phyloP scores from a whole-genome alignment of 2,888 invertebrate genomes.

The Beris morrisii region DNA sequence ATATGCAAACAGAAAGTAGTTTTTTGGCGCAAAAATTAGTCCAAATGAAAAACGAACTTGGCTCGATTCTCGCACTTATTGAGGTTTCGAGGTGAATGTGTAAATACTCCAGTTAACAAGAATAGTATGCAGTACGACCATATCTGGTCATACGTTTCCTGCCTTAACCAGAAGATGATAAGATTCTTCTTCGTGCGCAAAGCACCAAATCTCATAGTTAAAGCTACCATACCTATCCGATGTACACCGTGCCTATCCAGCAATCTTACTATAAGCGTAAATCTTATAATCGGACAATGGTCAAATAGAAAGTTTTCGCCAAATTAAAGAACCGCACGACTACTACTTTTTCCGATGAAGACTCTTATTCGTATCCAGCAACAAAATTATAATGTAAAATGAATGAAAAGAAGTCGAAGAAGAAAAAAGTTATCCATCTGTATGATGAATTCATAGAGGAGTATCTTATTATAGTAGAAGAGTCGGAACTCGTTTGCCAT shows the following conservation, averaged over 20 bases:
- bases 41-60: no score
- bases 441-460: no score
- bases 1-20: no score
- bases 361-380: no score
- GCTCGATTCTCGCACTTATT: slow-evolving; percentile 1
- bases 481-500: slow-evolving; percentile 33
- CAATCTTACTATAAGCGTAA: neutral
- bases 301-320: slow-evolving; percentile 23
- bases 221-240: neutral
- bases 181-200: neutral
- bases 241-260: neutral
- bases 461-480: slow-evolving; percentile 14
- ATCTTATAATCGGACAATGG: neutral
- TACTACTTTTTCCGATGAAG: no score
- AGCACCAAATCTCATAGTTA: no score
- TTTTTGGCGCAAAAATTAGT: no score
- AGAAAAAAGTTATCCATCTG: no score
- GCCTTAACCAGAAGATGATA: slow-evolving; percentile 16
- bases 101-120: slow-evolving; percentile 25
- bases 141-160: slow-evolving; percentile 27
- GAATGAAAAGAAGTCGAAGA: no score
- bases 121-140: slow-evolving; percentile 12
- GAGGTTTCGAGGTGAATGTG: slow-evolving; percentile 31
- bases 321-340: no score
- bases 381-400: no score